phyloP scores from a whole-genome alignment of 2,888 invertebrate species.

The Teinopalpus imperialis region DNA sequence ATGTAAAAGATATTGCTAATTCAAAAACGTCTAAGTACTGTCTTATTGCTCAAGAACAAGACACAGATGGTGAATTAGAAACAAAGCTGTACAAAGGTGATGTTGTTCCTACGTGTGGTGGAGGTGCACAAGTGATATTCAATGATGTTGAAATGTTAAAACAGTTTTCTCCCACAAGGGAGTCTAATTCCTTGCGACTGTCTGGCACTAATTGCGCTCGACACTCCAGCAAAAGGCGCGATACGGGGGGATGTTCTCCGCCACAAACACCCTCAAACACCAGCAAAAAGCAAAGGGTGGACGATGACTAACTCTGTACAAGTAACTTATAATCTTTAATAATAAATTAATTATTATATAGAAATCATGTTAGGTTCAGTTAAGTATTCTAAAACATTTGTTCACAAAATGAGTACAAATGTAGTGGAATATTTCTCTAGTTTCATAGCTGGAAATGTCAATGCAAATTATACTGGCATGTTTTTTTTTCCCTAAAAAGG shows the following conservation, averaged over 20 bases:
- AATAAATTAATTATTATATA: not conserved
- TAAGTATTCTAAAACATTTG: not conserved
- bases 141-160: conserved; percentile 95
- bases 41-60: conserved; percentile 94
- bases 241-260: conserved; percentile 59
- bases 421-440: not conserved
- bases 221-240: conserved; percentile 67
- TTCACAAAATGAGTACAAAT: conserved; percentile 5
- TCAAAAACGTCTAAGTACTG: conserved; percentile 92
- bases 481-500: too few relatives aligned
- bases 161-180: conserved; percentile 87
- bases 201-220: conserved; percentile 60
- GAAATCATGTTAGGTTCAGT: not conserved
- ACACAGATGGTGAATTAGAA: conserved; percentile 95
- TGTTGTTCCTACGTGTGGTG: conserved; percentile 95
- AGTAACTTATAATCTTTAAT: conserved; percentile 19
- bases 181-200: conserved; percentile 44
- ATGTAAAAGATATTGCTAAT: conserved; percentile 88
- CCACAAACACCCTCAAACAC: conserved; percentile 71
- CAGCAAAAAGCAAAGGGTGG: conserved; percentile 70
- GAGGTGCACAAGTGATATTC: conserved; percentile 97
- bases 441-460: not conserved
- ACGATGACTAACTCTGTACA: conserved; percentile 49
- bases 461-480: not conserved
- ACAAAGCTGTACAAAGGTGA: conserved; percentile 97